These are phyloP conservation scores for Bombus affinis DNA, from an alignment of 1,140 invertebrate genomes.

Conservation along the genomic window DNA sequence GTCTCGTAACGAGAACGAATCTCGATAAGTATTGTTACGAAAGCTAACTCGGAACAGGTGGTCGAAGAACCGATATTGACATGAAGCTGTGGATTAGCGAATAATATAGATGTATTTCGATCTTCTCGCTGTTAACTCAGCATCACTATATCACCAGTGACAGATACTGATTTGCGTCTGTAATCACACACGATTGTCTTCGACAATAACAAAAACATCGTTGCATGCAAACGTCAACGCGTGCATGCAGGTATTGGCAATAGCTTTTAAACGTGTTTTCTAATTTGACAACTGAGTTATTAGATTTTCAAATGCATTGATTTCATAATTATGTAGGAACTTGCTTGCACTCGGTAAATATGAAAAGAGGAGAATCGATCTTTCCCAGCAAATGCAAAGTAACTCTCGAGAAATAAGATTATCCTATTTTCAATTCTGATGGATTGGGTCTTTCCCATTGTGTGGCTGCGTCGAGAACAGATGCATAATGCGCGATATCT, in stretches of 20 bases:
- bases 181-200: too few relatives aligned
- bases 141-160: background rate
- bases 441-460: background rate
- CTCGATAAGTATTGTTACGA: conserved; percentile 56
- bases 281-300: too few relatives aligned
- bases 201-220: too few relatives aligned
- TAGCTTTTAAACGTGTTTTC: background rate
- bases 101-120: background rate
- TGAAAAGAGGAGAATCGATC: background rate
- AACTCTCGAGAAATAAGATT: background rate
- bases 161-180: background rate
- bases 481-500: conserved; percentile 2
- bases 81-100: conserved; percentile 24
- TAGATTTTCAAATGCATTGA: too few relatives aligned
- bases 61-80: conserved; percentile 29
- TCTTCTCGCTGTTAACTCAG: background rate
- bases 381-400: background rate
- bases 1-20: conserved; percentile 40
- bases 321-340: too few relatives aligned
- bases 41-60: conserved; percentile 43
- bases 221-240: too few relatives aligned
- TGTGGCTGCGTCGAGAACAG: background rate
- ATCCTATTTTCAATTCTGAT: background rate
- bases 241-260: background rate
- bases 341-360: background rate